These are phyloP conservation scores for Peribatodes rhomboidaria DNA, from an alignment of 2,888 invertebrate species.

Conservation along the genomic window DNA sequence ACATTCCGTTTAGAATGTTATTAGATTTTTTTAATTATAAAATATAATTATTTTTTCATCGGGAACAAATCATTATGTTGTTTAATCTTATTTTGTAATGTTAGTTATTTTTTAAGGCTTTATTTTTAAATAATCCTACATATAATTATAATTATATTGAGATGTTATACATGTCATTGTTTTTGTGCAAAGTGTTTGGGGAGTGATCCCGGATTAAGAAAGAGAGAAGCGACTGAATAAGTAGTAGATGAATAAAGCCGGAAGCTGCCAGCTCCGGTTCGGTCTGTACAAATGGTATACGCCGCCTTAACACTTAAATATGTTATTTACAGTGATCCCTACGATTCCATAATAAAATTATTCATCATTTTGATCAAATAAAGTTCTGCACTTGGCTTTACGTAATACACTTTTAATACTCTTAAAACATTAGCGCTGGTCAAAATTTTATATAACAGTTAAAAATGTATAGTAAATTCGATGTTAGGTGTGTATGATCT, in stretches of 20 bases:
- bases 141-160: conserved; percentile 81
- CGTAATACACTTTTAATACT: neutral
- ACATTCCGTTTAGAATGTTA: conserved; percentile 87
- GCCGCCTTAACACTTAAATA: conserved; percentile 83
- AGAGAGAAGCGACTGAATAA: conserved; percentile 84
- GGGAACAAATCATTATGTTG: conserved; percentile 87
- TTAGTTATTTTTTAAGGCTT: conserved; percentile 85
- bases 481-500: conserved; percentile 3
- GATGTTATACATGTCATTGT: conserved; percentile 85
- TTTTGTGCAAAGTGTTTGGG: conserved; percentile 84
- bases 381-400: neutral
- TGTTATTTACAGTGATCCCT: conserved; percentile 78
- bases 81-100: conserved; percentile 86
- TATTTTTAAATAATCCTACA: conserved; percentile 81
- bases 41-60: conserved; percentile 79
- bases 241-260: conserved; percentile 75
- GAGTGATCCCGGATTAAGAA: conserved; percentile 76
- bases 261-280: conserved; percentile 66
- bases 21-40: conserved; percentile 75
- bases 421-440: neutral
- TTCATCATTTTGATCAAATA: conserved; percentile 48
- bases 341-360: conserved; percentile 52
- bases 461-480: neutral
- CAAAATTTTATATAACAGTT: neutral
- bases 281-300: conserved; percentile 85